Conservation (phyloP, 2,888 invertebrate genomes). For the Drosophila multiciliata region DNA sequence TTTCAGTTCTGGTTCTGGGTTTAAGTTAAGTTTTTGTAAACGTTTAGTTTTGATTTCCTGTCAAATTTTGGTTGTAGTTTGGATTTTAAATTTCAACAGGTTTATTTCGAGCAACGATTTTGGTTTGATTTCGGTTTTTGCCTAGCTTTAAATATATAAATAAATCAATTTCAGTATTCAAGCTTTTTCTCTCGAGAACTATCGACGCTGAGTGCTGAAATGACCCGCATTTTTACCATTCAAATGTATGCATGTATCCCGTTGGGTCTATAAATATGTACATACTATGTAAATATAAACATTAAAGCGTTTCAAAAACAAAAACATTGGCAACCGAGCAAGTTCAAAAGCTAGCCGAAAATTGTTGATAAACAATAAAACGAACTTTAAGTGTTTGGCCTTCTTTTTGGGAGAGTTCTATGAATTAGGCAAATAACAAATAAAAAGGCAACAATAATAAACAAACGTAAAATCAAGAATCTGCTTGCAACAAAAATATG, state of each 20-base stretch:
- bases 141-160: background rate
- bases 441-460: conserved; percentile 17
- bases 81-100: background rate
- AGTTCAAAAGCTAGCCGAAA: conserved; percentile 30
- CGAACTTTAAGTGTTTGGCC: conserved; percentile 34
- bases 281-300: background rate
- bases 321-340: conserved; percentile 6
- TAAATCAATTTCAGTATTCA: background rate
- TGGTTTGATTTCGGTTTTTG: background rate
- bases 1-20: background rate
- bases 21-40: background rate
- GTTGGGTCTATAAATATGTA: background rate
- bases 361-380: conserved; percentile 61
- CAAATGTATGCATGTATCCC: background rate
- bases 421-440: conserved; percentile 13
- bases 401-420: conserved; percentile 19
- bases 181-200: background rate
- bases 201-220: conserved; percentile 2
- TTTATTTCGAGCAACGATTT: background rate
- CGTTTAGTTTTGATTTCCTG: background rate
- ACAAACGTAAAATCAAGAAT: conserved; percentile 9
- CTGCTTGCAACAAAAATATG: conserved; percentile 32
- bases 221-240: conserved; percentile 12
- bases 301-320: conserved; percentile 11
- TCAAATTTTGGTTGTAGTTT: background rate